Evolutionary conservation across 2,797 vertebrate genomes (phyloP).

Genomic region (Perodicticus potto): DNA sequence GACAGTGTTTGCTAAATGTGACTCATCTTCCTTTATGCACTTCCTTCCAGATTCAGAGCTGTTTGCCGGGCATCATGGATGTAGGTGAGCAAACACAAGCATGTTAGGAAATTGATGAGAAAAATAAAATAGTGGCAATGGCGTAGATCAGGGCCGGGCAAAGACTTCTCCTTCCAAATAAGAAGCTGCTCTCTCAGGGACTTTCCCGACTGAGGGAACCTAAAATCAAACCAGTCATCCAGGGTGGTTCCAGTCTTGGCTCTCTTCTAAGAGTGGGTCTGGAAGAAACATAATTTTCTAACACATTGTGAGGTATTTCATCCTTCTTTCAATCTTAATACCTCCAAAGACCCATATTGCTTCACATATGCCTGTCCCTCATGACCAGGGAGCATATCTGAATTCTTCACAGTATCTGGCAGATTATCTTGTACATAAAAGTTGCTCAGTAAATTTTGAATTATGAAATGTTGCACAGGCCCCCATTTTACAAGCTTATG

Average conservation of each 20-base stretch:
- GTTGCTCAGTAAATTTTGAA: neutral
- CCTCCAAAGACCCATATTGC: neutral
- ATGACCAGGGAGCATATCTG: neutral
- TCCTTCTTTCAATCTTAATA: neutral
- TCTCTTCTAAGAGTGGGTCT: neutral
- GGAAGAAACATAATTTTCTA: neutral
- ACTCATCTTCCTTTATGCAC: neutral
- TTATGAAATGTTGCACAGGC: neutral
- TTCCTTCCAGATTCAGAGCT: neutral
- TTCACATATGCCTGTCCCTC: neutral
- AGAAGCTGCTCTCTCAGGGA: neutral
- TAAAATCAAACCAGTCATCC: slow-evolving; percentile 1
- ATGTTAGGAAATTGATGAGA: neutral
- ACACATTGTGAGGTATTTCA: neutral
- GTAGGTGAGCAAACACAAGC: neutral
- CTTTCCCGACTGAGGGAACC: neutral
- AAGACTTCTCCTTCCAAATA: neutral
- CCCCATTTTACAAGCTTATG: slow-evolving; percentile 30
- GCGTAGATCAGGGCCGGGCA: neutral
- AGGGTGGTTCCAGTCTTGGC: neutral
- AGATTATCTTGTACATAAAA: neutral
- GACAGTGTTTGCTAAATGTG: neutral
- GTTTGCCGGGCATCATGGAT: neutral
- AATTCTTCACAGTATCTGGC: neutral
- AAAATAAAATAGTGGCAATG: neutral